Evolutionary conservation across 1,140 invertebrate species (phyloP).

Genomic region (Muscidifurax raptorellus): DNA sequence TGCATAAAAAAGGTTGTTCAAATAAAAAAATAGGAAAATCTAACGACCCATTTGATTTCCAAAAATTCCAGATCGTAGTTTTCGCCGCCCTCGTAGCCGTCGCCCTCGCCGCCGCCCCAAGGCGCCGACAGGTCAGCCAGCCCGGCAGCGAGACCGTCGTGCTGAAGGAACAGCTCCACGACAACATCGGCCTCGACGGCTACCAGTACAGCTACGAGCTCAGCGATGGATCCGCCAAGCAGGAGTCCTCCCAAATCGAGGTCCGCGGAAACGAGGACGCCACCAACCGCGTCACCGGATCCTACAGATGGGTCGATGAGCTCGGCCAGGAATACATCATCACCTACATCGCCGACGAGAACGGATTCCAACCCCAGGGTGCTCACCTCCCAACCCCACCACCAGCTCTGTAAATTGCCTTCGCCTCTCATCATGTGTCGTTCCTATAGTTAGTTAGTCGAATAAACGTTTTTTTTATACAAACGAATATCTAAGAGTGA

Average conservation of each 20-base stretch:
- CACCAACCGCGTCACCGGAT: conserved; percentile 65
- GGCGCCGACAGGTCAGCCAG: background rate
- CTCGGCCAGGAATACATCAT: conserved; percentile 72
- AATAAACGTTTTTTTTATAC: background rate
- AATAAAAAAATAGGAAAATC: background rate
- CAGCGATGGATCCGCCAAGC: conserved; percentile 77
- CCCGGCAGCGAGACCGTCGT: background rate
- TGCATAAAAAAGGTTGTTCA: no score
- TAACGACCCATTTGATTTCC: background rate
- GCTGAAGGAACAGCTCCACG: background rate
- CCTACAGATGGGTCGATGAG: conserved; percentile 77
- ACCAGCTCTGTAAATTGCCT: conserved; percentile 38
- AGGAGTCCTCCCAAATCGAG: conserved; percentile 76
- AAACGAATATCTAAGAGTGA: background rate
- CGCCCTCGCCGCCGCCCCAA: background rate
- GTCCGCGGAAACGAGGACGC: conserved; percentile 61
- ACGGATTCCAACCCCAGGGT: conserved; percentile 74
- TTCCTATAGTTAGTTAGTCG: background rate
- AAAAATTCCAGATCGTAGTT: background rate
- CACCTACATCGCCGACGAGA: conserved; percentile 77
- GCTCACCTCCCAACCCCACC: conserved; percentile 70
- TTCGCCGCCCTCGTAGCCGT: conserved; percentile 12
- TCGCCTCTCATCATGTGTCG: no score
- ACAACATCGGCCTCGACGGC: conserved; percentile 56
- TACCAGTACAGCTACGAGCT: conserved; percentile 76